Conservation (phyloP, 1,140 invertebrate genomes). For the Trichomalopsis sarcophagae region DNA sequence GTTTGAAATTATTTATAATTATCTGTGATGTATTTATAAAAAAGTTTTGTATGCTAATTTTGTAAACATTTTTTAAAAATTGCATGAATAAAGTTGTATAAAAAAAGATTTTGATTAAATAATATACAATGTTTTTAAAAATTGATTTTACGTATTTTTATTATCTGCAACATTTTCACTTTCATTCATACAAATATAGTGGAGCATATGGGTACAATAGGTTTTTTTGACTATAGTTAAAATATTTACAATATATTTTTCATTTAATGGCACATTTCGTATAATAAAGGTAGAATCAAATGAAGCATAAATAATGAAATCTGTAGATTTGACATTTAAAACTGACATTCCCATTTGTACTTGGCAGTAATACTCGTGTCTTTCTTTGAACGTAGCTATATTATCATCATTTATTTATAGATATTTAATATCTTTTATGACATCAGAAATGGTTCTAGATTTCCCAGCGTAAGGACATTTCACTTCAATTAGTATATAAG, state of each 20-base stretch:
- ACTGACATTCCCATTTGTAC: too few species aligned
- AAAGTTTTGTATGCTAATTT: too few species aligned
- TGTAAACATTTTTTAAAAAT: too few species aligned
- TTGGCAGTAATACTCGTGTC: conserved; percentile 2
- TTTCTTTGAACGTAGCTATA: conserved; percentile 48
- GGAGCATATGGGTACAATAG: background rate
- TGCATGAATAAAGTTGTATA: too few species aligned
- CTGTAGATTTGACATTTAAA: background rate
- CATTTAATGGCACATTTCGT: conserved; percentile 17
- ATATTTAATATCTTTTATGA: conserved; percentile 32
- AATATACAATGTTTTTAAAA: too few species aligned
- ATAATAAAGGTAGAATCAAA: conserved; percentile 42
- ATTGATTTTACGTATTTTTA: too few species aligned
- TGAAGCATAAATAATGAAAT: conserved; percentile 54
- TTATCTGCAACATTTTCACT: too few species aligned
- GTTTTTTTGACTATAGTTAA: conserved; percentile 20
- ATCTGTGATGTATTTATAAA: too few species aligned
- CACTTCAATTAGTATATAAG: conserved; percentile 51
- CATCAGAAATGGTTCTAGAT: conserved; percentile 30
- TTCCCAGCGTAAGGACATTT: conserved; percentile 55
- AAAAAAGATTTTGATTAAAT: too few species aligned
- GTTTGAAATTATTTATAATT: too few species aligned
- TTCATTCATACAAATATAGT: too few species aligned
- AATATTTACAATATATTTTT: conserved; percentile 16
- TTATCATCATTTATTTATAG: conserved; percentile 5